Base-by-base conservation (phyloP, 2,888 invertebrate genomes). In the Heliconius cydno region DNA sequence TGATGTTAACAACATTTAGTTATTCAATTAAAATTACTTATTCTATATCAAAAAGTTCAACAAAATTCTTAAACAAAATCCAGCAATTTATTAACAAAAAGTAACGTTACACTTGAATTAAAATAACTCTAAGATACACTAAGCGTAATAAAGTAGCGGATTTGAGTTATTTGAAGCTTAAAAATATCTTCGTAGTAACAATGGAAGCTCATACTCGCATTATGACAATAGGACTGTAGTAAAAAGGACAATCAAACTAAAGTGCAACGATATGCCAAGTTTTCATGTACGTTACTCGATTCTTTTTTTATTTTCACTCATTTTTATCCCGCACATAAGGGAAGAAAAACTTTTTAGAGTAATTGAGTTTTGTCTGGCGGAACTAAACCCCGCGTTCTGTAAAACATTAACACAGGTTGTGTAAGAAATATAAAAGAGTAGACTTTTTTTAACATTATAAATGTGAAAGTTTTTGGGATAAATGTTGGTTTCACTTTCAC, bases 171-270 rank as follows among this genome's bases (percentile, higher is more conserved):
- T 68, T 25, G 68, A 70, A 70, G 68, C 68, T 41, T 41, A 70
- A 70, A 70, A 70, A 25, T 41, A 41, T 41, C 68, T 70, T 70
- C 25, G 41, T 70, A 15, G 25, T 41, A 25, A 68, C 68, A 68
- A 70, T 41, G n/a, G 38, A 70, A 41, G 68, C 25, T 41, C 68
- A 25, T 70, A 70, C 41, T 41, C 38, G 25, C 25, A 41, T 68
- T 38, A 41, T 70, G 68, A 70, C 68, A 70, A 70, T 70, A 41
- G 68, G 25, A 68, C 38, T 38, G 38, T 68, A 38, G 34, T 70
- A 41, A 70, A 70, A 70, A 70, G 68, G 41, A 41, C 41, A 70
- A 70, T 70, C 68, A 70, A 70, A 70, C n/a, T 70, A 70, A 70
- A 70, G 68, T 70, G 68, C 41, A 41, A 41, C 34, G 34, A 41